Percentiles rank a stretch among this genome's conserved stretches.
phyloP scores from a whole-genome alignment of 2,113 vertebrate species.

The Haemorhous mexicanus region DNA sequence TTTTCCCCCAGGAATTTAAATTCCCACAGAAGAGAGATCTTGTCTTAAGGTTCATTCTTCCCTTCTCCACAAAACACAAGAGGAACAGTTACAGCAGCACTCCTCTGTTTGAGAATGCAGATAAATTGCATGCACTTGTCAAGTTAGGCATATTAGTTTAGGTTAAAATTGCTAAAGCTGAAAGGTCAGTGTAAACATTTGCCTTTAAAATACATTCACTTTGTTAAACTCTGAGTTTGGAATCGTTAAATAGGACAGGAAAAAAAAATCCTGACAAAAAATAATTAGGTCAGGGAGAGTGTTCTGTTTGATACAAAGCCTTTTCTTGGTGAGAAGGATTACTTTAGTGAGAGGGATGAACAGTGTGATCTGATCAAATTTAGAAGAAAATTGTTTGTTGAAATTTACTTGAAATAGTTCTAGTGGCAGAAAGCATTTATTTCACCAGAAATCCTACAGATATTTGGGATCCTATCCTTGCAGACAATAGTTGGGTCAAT shows the following conservation, averaged over 20 bases:
- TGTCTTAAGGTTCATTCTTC: neutral
- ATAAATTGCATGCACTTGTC: neutral
- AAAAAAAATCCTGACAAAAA: neutral
- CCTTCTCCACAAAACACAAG: fast-evolving
- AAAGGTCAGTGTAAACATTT: neutral
- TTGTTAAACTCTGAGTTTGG: neutral
- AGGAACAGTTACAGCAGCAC: neutral
- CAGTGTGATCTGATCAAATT: neutral
- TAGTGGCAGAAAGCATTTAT: neutral
- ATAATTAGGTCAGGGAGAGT: neutral
- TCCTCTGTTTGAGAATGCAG: neutral
- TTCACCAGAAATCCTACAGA: neutral
- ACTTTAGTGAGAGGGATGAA: neutral
- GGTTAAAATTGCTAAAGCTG: neutral
- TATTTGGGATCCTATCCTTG: neutral
- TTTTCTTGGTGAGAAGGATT: neutral
- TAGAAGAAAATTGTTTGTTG: neutral
- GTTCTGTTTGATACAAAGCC: neutral
- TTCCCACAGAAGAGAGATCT: neutral
- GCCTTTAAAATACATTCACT: fast-evolving
- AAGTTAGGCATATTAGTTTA: neutral
- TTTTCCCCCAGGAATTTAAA: neutral
- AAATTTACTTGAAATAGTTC: neutral
- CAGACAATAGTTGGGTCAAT: neutral
- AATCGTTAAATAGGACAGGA: neutral